phyloP scores from a whole-genome alignment of 1,140 invertebrate genomes.

The Ostrea edulis region DNA sequence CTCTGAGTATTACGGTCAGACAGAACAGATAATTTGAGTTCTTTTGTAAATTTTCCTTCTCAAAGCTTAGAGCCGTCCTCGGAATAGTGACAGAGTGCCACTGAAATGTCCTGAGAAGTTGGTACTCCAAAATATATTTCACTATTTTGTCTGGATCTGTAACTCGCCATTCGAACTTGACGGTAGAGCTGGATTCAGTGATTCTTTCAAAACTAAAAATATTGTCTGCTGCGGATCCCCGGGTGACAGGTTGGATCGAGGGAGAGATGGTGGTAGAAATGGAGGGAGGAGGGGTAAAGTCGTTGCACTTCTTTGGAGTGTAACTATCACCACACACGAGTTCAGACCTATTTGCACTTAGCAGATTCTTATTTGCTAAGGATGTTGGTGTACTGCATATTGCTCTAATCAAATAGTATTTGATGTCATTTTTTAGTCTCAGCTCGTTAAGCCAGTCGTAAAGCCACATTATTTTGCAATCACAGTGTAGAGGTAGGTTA shows the following conservation, averaged over 20 bases:
- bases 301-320: constrained; percentile 14
- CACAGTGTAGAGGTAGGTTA: constrained; percentile 49
- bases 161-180: constrained; percentile 52
- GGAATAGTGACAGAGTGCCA: neutral
- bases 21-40: constrained; percentile 40
- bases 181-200: constrained; percentile 36
- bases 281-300: constrained; percentile 35
- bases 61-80: constrained; percentile 15
- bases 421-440: constrained; percentile 42
- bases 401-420: constrained; percentile 44
- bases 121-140: constrained; percentile 46
- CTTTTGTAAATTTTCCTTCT: neutral
- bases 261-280: constrained; percentile 36
- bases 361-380: constrained; percentile 32
- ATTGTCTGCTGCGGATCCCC: neutral
- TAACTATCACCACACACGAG: constrained; percentile 42
- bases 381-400: constrained; percentile 42
- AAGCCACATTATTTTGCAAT: constrained; percentile 44
- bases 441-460: constrained; percentile 48
- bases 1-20: constrained; percentile 9
- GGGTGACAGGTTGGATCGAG: neutral
- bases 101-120: constrained; percentile 40
- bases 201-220: constrained; percentile 49
- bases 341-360: constrained; percentile 20
- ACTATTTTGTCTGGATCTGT: constrained; percentile 12